phyloP scores from a whole-genome alignment of 2,888 invertebrate species.

The Rhorus exstirpatorius region DNA sequence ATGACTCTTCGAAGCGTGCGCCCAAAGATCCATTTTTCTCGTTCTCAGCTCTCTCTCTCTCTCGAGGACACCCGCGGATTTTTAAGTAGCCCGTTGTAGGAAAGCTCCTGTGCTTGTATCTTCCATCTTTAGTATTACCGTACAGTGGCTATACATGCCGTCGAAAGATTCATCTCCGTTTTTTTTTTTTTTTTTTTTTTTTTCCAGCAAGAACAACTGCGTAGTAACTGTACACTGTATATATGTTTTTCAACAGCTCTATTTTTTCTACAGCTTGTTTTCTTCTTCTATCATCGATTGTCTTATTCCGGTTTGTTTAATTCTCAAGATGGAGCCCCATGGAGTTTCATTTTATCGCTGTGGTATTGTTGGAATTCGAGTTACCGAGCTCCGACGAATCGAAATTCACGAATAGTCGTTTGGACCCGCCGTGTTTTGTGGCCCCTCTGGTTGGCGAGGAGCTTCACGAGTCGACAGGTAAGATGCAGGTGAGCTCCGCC shows the following conservation, averaged over 20 bases:
- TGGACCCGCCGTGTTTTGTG: background rate
- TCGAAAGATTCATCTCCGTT: no score
- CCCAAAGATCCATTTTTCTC: slow-evolving; percentile 39
- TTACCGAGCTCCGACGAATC: slow-evolving; percentile 41
- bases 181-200: no score
- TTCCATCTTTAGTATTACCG: background rate
- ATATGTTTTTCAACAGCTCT: background rate
- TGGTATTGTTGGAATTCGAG: background rate
- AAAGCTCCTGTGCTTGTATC: slow-evolving; percentile 49
- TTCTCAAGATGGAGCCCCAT: background rate
- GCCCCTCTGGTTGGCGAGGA: slow-evolving; percentile 41
- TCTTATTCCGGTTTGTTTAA: slow-evolving; percentile 8
- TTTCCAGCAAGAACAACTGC: slow-evolving; percentile 64
- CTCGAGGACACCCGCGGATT: slow-evolving; percentile 62
- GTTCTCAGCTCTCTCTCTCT: slow-evolving; percentile 6
- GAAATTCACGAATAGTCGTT: background rate
- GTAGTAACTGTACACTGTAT: slow-evolving; percentile 21
- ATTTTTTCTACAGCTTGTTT: slow-evolving; percentile 13
- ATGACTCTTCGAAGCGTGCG: slow-evolving; percentile 26
- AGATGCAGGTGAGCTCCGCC: slow-evolving; percentile 65
- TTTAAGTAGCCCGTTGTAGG: slow-evolving; percentile 60
- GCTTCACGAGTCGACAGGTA: slow-evolving; percentile 45
- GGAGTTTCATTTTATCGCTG: background rate
- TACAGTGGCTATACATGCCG: background rate
- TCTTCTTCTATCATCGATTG: slow-evolving; percentile 23